Evolutionary conservation across 2,888 invertebrate genomes (phyloP).

Genomic region (Andrena hattorfiana): DNA sequence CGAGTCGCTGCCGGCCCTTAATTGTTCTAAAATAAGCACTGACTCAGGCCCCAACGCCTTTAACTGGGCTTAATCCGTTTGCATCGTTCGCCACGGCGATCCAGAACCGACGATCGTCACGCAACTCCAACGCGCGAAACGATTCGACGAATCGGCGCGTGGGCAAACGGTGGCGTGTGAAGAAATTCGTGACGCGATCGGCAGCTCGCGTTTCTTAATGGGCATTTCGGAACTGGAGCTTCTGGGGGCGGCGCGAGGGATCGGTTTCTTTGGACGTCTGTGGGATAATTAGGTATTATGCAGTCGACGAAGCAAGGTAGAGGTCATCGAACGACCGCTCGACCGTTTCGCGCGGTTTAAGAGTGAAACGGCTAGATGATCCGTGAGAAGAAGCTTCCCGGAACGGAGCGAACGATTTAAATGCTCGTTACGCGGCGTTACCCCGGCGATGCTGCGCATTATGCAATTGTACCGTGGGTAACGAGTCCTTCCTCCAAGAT

Average conservation of each 20-base stretch:
- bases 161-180: no score
- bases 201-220: neutral
- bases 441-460: neutral
- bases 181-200: neutral
- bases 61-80: slow-evolving; percentile 68
- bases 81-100: slow-evolving; percentile 49
- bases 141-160: neutral
- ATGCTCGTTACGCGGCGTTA: slow-evolving; percentile 36
- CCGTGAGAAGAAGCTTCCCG: slow-evolving; percentile 47
- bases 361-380: slow-evolving; percentile 33
- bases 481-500: slow-evolving; percentile 6
- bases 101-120: slow-evolving; percentile 39
- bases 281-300: slow-evolving; percentile 14
- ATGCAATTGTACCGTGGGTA: slow-evolving; percentile 23
- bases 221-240: neutral
- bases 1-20: slow-evolving; percentile 61
- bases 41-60: slow-evolving; percentile 70
- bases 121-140: slow-evolving; percentile 15
- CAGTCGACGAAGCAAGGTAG: slow-evolving; percentile 18
- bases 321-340: slow-evolving; percentile 41
- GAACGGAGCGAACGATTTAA: slow-evolving; percentile 40
- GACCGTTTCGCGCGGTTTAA: slow-evolving; percentile 10
- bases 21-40: slow-evolving; percentile 77
- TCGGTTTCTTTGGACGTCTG: neutral
- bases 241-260: neutral